Conservation (phyloP, 37 sponge, comb jelly and placozoan genomes). For the Cliona cf. orientalis region DNA sequence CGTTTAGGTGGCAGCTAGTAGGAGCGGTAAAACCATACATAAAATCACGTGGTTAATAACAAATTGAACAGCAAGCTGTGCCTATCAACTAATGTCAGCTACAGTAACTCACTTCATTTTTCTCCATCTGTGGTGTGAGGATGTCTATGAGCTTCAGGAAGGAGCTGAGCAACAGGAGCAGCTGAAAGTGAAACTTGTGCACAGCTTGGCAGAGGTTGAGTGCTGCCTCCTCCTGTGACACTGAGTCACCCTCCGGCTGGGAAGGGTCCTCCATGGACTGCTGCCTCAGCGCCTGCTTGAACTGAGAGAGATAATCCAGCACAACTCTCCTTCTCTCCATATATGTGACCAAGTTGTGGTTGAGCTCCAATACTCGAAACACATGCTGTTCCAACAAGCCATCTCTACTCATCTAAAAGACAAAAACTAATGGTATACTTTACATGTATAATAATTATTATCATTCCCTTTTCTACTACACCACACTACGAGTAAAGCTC, state of each 20-base stretch:
- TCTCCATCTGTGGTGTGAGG: slow-evolving; percentile 30
- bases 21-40: too few species aligned
- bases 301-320: slow-evolving; percentile 24
- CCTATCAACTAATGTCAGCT: too few species aligned
- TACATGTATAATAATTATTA: too few species aligned
- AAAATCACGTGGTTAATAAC: too few species aligned
- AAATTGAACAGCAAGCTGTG: too few species aligned
- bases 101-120: too few species aligned
- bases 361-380: slow-evolving; percentile 72
- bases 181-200: slow-evolving; percentile 84
- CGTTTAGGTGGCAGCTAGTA: too few species aligned
- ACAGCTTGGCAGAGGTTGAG: slow-evolving; percentile 72
- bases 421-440: too few species aligned
- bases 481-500: too few species aligned
- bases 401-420: neutral
- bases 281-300: slow-evolving; percentile 34
- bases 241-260: neutral
- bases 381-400: slow-evolving; percentile 59
- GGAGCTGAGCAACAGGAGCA: slow-evolving; percentile 68
- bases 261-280: neutral
- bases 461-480: too few species aligned
- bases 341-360: slow-evolving; percentile 53
- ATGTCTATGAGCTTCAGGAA: slow-evolving; percentile 71
- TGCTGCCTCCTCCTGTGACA: neutral
- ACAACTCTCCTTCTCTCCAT: slow-evolving; percentile 62